Base-by-base conservation (phyloP, 2,113 vertebrate species). In the Stigmatopora argus region DNA sequence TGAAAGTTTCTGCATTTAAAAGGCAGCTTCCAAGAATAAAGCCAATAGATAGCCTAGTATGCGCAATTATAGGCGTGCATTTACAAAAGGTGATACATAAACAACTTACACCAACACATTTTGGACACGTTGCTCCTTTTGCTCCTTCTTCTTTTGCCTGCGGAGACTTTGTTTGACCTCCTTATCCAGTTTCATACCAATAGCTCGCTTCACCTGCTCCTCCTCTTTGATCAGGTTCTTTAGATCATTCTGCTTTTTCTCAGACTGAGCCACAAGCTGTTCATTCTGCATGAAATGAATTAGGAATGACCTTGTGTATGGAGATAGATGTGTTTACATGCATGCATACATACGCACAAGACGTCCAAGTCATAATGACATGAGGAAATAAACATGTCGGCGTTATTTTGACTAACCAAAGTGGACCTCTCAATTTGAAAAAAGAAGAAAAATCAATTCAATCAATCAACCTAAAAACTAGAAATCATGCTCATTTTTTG, bases 191-290 rank as follows among this genome's bases (percentile, higher is more conserved):
- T 87, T 92, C 87, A 90, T 89, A 59, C 11, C 74, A 13, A 85
- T 69, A 5, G 82, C 77, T 45, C 90, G 75, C 78, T 86, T 90
- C 62, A 90, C 0, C 84, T 88, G 90, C 1, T 44, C 65, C 19
- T 90, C 90, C 75, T 91, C 89, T 0, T 31, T 68, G 35, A 77
- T 75, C 57, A 90, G 69, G 62, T 79, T 88, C 79, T 89, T 92
- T 55, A 91, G 78, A 59, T 90, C 90, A 70, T 92, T 92, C 75
- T 88, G 80, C 73, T 78, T 81, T 65, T 83, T 81, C 77, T 92
- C 91, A 9, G 71, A 74, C 61, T 84, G 74, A 62, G 69, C 67
- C 0, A 4, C 69, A 60, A 88, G 65, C 34, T 78, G 75, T 57
- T 87, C 83, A n/a, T 82, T 21, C 91, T 92, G 52, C 8, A 57